Percentiles rank a stretch among this genome's conserved stretches.
Conservation (phyloP, 2,113 vertebrate species). For the Stigmatopora nigra region DNA sequence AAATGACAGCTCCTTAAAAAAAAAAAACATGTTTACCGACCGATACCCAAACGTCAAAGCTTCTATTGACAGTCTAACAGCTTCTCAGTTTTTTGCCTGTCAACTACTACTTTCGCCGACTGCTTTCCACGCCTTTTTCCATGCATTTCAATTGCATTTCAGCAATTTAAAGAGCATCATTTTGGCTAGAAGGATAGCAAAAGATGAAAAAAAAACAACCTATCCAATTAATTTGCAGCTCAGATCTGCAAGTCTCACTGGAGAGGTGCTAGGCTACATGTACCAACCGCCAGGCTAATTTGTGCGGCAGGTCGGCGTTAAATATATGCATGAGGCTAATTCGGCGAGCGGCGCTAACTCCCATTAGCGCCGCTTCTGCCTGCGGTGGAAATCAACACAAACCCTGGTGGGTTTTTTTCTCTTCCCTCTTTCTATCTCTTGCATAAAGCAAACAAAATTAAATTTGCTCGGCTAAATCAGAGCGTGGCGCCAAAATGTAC, state of each 20-base stretch:
- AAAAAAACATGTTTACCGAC: not conserved
- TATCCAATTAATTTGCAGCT: slow-evolving; percentile 67
- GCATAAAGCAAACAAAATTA: slow-evolving; percentile 99
- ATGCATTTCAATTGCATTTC: slow-evolving; percentile 60
- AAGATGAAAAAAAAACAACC: slow-evolving; percentile 20
- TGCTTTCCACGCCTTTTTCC: slow-evolving; percentile 33
- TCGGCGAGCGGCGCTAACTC: slow-evolving; percentile 81
- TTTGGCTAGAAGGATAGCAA: slow-evolving; percentile 39
- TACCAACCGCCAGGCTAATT: slow-evolving; percentile 75
- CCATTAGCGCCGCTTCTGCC: slow-evolving; percentile 89
- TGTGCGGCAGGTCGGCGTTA: slow-evolving; percentile 84
- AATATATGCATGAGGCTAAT: slow-evolving; percentile 95
- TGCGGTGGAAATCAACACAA: slow-evolving; percentile 95
- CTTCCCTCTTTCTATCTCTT: slow-evolving; percentile 65
- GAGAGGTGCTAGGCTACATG: slow-evolving; percentile 64
- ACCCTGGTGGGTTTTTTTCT: slow-evolving; percentile 69
- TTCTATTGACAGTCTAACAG: not conserved
- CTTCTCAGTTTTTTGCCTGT: slow-evolving; percentile 16
- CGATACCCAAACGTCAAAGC: not conserved
- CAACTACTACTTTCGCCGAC: slow-evolving; percentile 44
- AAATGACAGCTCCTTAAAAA: not conserved
- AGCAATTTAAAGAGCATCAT: slow-evolving; percentile 53
- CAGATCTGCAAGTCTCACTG: slow-evolving; percentile 62
- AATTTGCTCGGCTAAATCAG: slow-evolving; percentile 96
- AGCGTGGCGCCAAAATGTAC: slow-evolving; percentile 69